Percentiles rank a stretch among this genome's conserved stretches.
Conservation (phyloP, 2,113 vertebrate genomes). For the Numida meleagris region DNA sequence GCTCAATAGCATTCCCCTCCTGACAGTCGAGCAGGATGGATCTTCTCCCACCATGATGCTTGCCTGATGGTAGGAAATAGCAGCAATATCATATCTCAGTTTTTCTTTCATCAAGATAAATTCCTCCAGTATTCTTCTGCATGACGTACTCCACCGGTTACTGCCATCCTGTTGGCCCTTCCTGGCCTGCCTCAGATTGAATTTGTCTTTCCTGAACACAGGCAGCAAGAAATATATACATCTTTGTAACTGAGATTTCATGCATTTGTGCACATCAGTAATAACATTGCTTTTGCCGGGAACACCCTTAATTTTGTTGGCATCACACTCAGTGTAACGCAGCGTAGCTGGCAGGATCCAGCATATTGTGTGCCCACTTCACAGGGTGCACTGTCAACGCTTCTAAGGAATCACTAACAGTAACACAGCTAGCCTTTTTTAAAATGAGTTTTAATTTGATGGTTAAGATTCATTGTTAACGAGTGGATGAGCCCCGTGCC, state of each 20-base stretch:
- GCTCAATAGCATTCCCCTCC: not conserved
- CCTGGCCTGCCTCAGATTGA: not conserved
- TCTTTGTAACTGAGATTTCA: not conserved
- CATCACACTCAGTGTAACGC: not conserved
- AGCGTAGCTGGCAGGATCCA: not conserved
- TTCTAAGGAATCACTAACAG: not conserved
- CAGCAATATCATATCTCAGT: not conserved
- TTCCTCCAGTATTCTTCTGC: not conserved
- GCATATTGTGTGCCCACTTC: rapidly evolving
- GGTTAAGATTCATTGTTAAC: not conserved
- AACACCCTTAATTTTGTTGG: not conserved
- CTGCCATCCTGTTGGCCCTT: not conserved
- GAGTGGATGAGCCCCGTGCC: not conserved
- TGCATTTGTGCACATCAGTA: not conserved
- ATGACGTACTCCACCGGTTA: not conserved
- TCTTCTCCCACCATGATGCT: not conserved
- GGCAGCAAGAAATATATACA: not conserved
- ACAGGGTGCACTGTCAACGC: rapidly evolving
- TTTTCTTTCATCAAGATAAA: not conserved
- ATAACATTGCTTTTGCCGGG: not conserved
- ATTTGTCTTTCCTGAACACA: not conserved
- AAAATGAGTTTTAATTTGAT: not conserved
- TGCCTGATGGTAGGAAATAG: rapidly evolving
- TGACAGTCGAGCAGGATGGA: not conserved
- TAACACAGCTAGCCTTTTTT: not conserved